A percentile compares a stretch with the other conserved stretches of the same genome.
These are phyloP conservation scores for Oedothorax gibbosus DNA, from an alignment of 1,140 invertebrate genomes.

Conservation along the genomic window DNA sequence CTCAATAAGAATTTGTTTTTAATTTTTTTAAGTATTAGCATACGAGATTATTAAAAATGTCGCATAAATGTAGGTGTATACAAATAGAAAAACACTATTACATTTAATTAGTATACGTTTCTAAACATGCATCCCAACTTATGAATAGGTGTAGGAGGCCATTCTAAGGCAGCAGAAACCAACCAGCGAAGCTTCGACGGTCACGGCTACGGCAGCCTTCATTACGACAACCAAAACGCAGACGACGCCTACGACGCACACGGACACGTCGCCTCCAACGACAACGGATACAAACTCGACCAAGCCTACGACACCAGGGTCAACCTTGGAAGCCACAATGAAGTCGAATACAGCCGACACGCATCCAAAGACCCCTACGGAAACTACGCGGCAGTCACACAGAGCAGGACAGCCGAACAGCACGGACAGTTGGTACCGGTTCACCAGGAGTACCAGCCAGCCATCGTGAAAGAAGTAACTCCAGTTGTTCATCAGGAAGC, in stretches of 20 bases:
- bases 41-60: too few species aligned
- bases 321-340: constrained; percentile 35
- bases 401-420: constrained; percentile 41
- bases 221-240: constrained; percentile 22
- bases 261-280: constrained; percentile 30
- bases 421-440: constrained; percentile 67
- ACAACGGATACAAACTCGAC: constrained; percentile 47
- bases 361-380: constrained; percentile 52
- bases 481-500: not conserved
- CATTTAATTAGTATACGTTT: not conserved
- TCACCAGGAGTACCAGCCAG: constrained; percentile 7
- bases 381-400: constrained; percentile 56
- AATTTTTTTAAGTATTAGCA: too few species aligned
- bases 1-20: too few species aligned
- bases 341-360: constrained; percentile 54
- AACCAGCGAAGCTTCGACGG: constrained; percentile 53
- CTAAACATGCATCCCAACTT: not conserved
- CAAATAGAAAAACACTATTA: too few species aligned
- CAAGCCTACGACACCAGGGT: constrained; percentile 44
- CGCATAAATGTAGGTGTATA: too few species aligned
- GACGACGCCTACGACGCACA: constrained; percentile 43
- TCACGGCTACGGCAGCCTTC: constrained; percentile 47
- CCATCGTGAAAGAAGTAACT: not conserved
- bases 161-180: constrained; percentile 21
- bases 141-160: constrained; percentile 18